Base-by-base conservation (phyloP, 2,113 vertebrate genomes). In the Ictalurus furcatus region DNA sequence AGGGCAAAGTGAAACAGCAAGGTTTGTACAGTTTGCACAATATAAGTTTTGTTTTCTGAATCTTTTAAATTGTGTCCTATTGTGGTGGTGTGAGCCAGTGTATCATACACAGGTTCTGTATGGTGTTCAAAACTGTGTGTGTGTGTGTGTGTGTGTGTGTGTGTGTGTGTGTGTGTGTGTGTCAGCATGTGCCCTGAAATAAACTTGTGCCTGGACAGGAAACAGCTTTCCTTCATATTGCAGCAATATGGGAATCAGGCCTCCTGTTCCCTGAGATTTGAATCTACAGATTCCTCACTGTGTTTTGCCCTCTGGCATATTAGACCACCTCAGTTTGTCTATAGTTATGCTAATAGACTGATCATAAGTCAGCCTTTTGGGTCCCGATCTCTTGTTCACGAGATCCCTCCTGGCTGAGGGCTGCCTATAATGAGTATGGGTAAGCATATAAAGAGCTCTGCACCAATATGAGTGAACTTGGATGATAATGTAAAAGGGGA, bases 181-280 rank as follows among this genome's bases (percentile, higher is more conserved):
- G 76, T 91, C 88, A 92, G 90, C 87, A 89, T 91, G 91, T 89
- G 90, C 90, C 94, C 94, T 37, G 91, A 92, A 93, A 94, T 93
- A 71, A 92, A 93, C 93, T 90, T 96, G 95, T 92, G 93, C 5
- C 92, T 90, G 87, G 95, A 96, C 95, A 94, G 93, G 92, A 94
- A 96, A 94, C 96, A 96, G 96, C 95, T 96, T 96, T 95, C 92
- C 92, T 92, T 93, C 94, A 92, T 95, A 95, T 94, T 94, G 94
- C 94, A 93, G 94, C 95, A 96, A 96, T 96, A 95, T 96, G 95
- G 94, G 95, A 94, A 95, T 84, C 93, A 91, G 94, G 91, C 94
- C 95, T 94, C 93, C 92, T 95, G 95, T 95, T 95, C 94, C 87
- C 89, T 91, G 21, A 34, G 92, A 94, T 90, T 87, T 92, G 92